Conservation (phyloP, 2,888 invertebrate genomes). For the Papilio demoleus region DNA sequence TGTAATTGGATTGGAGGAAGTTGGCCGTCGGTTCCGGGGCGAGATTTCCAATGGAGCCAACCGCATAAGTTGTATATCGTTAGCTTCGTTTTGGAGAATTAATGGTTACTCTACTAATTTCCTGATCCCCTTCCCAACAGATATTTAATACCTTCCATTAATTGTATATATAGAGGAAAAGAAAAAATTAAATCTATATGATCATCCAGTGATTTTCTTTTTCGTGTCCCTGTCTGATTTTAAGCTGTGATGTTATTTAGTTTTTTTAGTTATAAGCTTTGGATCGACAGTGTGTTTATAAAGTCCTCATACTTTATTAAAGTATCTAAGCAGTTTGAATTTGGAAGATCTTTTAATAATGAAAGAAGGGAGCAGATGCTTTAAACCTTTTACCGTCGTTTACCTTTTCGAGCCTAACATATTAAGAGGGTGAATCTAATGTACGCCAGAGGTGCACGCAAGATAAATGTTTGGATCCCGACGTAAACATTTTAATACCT, state of each 20-base stretch:
- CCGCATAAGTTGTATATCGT: slow-evolving; percentile 61
- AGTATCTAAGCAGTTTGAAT: slow-evolving; percentile 52
- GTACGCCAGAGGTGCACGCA: slow-evolving; percentile 52
- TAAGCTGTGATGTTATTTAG: too few species aligned
- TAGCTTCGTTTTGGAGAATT: slow-evolving; percentile 51
- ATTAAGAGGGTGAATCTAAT: slow-evolving; percentile 62
- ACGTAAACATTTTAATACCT: slow-evolving; percentile 56
- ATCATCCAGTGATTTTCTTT: background rate
- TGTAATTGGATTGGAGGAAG: slow-evolving; percentile 80
- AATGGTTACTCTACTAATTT: slow-evolving; percentile 8
- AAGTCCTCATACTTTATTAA: background rate
- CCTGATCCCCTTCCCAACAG: background rate
- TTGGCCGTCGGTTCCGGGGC: slow-evolving; percentile 61
- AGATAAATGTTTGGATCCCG: slow-evolving; percentile 58
- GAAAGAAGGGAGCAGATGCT: slow-evolving; percentile 72
- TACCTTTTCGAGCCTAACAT: slow-evolving; percentile 58
- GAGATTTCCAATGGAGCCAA: slow-evolving; percentile 68
- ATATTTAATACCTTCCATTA: background rate
- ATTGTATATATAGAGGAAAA: background rate
- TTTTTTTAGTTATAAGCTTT: too few species aligned
- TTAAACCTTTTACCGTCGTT: slow-evolving; percentile 67
- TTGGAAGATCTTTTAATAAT: slow-evolving; percentile 72
- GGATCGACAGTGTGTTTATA: background rate
- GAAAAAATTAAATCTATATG: background rate
- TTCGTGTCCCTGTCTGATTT: background rate